These are phyloP conservation scores for Invenusta paracnida DNA, from an alignment of 2,888 invertebrate genomes.

Conservation along the genomic window DNA sequence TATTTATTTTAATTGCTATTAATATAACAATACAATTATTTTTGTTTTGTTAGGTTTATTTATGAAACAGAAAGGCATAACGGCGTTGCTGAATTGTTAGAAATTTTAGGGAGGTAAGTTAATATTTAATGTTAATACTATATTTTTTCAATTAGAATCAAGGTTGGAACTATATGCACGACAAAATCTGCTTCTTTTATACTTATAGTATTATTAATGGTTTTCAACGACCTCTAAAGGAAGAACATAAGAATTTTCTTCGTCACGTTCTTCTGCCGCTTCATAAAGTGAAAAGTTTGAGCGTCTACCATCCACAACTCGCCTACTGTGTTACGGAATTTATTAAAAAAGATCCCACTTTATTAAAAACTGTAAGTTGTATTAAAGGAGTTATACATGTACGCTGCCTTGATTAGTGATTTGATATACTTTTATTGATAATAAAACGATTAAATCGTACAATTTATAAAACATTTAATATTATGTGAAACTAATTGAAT, in stretches of 20 bases:
- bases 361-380: slow-evolving; percentile 56
- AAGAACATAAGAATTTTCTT: slow-evolving; percentile 94
- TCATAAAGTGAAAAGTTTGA: slow-evolving; percentile 91
- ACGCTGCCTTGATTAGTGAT: no score
- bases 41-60: slow-evolving; percentile 73
- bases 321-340: slow-evolving; percentile 98
- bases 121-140: no score
- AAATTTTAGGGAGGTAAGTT: slow-evolving; percentile 79
- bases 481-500: no score
- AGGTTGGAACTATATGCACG: no score
- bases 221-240: slow-evolving; percentile 92
- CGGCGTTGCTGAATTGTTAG: slow-evolving; percentile 89
- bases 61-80: slow-evolving; percentile 98
- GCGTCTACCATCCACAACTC: slow-evolving; percentile 92
- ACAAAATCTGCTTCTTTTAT: no score
- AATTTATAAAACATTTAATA: no score
- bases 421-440: no score
- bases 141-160: no score
- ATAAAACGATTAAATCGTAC: no score
- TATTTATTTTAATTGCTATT: no score
- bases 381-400: no score
- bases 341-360: slow-evolving; percentile 88
- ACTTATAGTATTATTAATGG: slow-evolving; percentile 82
- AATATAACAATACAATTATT: no score
- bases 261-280: slow-evolving; percentile 86